A percentile compares a stretch with the other conserved stretches of the same genome.
phyloP scores from a whole-genome alignment of 2,888 invertebrate genomes.

The Sphecodes monilicornis region DNA sequence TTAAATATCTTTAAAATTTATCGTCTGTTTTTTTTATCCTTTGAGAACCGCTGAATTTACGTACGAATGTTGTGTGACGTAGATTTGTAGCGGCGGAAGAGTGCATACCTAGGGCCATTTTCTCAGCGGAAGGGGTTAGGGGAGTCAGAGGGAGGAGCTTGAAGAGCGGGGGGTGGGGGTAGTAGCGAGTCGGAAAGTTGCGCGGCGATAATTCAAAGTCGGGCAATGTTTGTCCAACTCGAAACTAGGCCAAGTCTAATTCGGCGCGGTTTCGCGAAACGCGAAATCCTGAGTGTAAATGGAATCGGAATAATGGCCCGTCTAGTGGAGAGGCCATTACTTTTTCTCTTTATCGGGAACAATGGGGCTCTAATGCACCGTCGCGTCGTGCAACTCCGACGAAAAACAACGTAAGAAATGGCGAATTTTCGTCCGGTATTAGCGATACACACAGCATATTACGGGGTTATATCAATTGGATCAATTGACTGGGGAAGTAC shows the following conservation, averaged over 20 bases:
- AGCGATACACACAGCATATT: neutral
- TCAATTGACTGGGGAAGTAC: conserved; percentile 12
- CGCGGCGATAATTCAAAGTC: conserved; percentile 30
- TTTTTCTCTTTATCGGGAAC: conserved; percentile 9
- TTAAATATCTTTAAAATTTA: neutral
- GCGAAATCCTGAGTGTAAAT: conserved; percentile 49
- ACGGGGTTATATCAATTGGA: neutral
- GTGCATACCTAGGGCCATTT: conserved; percentile 13
- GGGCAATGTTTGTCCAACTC: conserved; percentile 27
- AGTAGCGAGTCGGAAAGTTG: neutral
- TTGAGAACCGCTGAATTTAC: neutral
- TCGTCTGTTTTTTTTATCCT: neutral
- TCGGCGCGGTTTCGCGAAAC: conserved; percentile 35
- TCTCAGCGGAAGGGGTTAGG: neutral
- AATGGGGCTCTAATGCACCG: neutral
- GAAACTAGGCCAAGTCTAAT: conserved; percentile 46
- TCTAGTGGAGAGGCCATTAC: neutral
- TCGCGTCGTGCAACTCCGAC: neutral
- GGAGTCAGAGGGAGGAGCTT: neutral
- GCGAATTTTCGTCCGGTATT: neutral
- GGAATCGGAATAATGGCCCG: conserved; percentile 33
- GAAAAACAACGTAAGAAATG: neutral
- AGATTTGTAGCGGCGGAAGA: neutral
- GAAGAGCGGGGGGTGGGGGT: neutral
- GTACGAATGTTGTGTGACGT: neutral